phyloP scores from a whole-genome alignment of 2,113 vertebrate genomes.

The Tachuris rubrigastra region DNA sequence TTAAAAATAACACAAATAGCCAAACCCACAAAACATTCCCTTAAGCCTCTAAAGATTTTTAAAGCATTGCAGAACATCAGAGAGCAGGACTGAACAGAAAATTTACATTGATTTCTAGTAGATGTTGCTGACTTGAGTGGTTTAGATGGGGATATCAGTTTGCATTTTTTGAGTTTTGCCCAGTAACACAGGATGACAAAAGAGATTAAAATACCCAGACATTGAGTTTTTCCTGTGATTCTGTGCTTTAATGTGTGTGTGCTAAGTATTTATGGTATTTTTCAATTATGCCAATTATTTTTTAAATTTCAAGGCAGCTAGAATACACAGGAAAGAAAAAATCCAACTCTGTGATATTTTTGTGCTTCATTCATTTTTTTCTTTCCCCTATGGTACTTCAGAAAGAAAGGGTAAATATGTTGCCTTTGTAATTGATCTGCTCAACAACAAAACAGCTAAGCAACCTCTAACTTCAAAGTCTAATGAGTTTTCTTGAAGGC shows the following conservation, averaged over 20 bases:
- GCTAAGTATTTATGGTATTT: background rate
- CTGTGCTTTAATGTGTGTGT: background rate
- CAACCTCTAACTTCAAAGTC: background rate
- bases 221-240: background rate
- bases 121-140: background rate
- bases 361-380: background rate
- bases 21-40: background rate
- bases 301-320: background rate
- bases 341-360: fast-evolving
- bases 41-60: background rate
- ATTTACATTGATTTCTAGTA: background rate
- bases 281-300: background rate
- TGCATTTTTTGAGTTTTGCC: background rate
- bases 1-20: background rate
- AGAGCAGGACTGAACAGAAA: background rate
- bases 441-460: background rate
- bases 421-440: background rate
- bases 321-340: background rate
- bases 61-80: background rate
- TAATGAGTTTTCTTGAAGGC: background rate
- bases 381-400: background rate
- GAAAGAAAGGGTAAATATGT: background rate
- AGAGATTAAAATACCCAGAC: background rate
- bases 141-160: background rate
- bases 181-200: background rate